These are phyloP conservation scores for Pheucticus melanocephalus DNA, from an alignment of 2,113 vertebrate species.

Conservation along the genomic window DNA sequence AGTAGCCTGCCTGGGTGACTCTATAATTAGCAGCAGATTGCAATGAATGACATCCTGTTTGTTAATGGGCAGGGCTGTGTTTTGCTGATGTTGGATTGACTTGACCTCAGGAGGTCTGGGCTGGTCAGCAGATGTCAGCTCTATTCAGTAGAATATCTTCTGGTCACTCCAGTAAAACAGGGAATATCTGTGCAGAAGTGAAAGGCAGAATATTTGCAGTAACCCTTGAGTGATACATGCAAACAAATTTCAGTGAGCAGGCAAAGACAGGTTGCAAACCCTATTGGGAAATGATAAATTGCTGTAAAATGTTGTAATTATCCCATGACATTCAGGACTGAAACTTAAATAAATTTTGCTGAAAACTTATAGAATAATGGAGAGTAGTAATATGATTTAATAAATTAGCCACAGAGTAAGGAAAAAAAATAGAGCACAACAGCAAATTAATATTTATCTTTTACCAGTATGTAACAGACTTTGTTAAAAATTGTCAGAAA, in stretches of 20 bases:
- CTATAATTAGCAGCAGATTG: neutral
- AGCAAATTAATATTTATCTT: conserved; percentile 56
- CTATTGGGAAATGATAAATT: conserved; percentile 69
- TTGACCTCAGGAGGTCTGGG: neutral
- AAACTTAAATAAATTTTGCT: conserved; percentile 67
- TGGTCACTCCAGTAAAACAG: neutral
- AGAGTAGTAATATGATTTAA: conserved; percentile 31
- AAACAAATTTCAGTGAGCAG: conserved; percentile 34
- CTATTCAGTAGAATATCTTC: neutral
- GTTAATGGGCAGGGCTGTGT: neutral
- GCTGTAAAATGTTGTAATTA: conserved; percentile 70
- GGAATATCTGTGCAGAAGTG: neutral
- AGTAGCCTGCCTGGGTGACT: neutral
- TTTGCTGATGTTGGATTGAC: neutral
- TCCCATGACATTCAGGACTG: conserved; percentile 52
- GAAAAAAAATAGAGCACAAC: neutral
- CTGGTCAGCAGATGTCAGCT: neutral
- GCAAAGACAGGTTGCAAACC: conserved; percentile 43
- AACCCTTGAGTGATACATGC: neutral
- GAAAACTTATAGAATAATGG: conserved; percentile 58
- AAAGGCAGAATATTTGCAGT: neutral
- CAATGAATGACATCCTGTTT: neutral
- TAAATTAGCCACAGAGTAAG: conserved; percentile 53
- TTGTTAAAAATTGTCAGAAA: conserved; percentile 43
- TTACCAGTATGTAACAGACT: neutral